Conservation (phyloP, 2,113 vertebrate species). For the Empidonax alnorum region DNA sequence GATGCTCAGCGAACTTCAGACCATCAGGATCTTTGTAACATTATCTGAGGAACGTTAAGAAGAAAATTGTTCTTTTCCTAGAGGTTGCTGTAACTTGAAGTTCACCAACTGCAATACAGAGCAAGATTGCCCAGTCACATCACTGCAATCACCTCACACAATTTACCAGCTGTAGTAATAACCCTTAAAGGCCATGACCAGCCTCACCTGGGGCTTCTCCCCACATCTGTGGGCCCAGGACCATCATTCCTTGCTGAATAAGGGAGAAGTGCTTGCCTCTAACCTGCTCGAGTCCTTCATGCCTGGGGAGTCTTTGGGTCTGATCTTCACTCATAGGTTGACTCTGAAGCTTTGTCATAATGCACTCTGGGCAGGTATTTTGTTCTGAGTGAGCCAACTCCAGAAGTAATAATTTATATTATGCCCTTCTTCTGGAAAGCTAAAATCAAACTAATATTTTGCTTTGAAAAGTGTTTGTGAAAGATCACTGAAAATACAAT, state of each 20-base stretch:
- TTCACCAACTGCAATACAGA: background rate
- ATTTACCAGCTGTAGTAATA: background rate
- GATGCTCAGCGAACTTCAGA: background rate
- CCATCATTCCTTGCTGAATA: rapidly evolving
- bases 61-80: background rate
- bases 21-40: background rate
- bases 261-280: rapidly evolving
- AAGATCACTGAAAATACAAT: background rate
- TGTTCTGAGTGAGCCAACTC: background rate
- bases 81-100: background rate
- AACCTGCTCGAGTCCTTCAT: rapidly evolving
- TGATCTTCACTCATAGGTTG: rapidly evolving
- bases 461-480: background rate
- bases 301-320: rapidly evolving
- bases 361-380: background rate
- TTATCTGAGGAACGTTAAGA: background rate
- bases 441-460: background rate
- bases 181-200: background rate
- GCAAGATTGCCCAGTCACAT: background rate
- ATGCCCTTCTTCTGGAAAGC: background rate
- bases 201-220: background rate
- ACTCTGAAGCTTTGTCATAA: background rate
- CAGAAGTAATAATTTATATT: background rate
- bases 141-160: background rate
- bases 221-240: background rate